Base-by-base conservation (phyloP, 2,113 vertebrate species). In the Poicephalus gulielmi region DNA sequence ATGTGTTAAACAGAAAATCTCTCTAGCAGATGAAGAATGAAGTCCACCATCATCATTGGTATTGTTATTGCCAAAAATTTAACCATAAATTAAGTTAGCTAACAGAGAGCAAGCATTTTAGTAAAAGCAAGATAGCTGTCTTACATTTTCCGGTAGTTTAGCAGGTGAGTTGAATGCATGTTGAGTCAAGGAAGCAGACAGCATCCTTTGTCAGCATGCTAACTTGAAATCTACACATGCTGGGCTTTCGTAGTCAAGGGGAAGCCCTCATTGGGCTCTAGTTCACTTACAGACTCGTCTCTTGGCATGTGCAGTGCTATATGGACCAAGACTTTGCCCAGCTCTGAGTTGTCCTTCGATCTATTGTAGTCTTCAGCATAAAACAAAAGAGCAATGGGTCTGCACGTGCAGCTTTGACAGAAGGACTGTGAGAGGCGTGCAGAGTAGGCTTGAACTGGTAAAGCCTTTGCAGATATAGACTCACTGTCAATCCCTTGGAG, bases 1-100 rank as follows among this genome's bases (percentile, higher is more conserved):
- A 93, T 95, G 83, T 47, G 64, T 94, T 90, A 24, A 93, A 63
- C 90, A 96, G 94, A 88, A 96, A 75, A 80, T 74, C 33, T 88
- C 63, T 39, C 20, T 10, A n/a, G 67, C 87, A 85, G 94, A 88
- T 70, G 82, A 86, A 6, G 57, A 23, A 59, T 4, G 9, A 59
- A 57, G 50, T 50, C 49, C 17, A 16, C 62, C 30, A 1, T 2
- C 0, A 1, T 60, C 8, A 0, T 35, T n/a, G 28, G 13, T 62
- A 17, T 49, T 57, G 53, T 70, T 89, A 22, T 11, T 63, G 73
- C 67, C 75, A 3, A 76, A 47, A 87, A 12, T 31, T 39, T 14
- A 14, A 19, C n/a, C 8, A 0, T 57, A 9, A 70, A 9, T 47
- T 53, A n/a, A 41, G 92, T 86, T n/a, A 69, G 22, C 35, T 50